A percentile compares a stretch with the other conserved stretches of the same genome.
Evolutionary conservation across 2,888 invertebrate species (phyloP).

Genomic region (Elaeidobius kamerunicus): DNA sequence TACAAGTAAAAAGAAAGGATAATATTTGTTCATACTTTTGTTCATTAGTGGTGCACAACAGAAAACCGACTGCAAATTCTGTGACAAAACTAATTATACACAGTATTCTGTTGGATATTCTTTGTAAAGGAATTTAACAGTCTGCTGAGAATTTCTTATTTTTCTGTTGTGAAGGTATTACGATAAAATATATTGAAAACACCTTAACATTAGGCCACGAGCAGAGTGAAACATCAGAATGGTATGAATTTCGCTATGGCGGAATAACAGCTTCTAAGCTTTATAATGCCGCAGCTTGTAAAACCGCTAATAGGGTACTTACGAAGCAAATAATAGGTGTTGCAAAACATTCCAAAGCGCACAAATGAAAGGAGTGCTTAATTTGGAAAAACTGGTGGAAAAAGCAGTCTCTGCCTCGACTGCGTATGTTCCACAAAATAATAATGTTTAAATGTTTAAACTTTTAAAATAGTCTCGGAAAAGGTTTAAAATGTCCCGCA

Average conservation of each 20-base stretch:
- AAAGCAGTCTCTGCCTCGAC: too few relatives aligned
- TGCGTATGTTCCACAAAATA: too few relatives aligned
- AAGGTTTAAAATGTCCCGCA: too few relatives aligned
- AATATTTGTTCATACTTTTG: not conserved
- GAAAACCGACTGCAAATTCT: not conserved
- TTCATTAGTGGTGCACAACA: not conserved
- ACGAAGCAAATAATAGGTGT: not conserved
- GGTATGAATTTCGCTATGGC: not conserved
- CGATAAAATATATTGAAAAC: not conserved
- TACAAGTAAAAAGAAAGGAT: too few relatives aligned
- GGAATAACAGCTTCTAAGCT: not conserved
- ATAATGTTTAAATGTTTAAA: too few relatives aligned
- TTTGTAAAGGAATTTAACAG: not conserved
- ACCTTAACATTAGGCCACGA: not conserved
- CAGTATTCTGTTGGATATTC: not conserved
- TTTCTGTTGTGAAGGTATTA: not conserved
- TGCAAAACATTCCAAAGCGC: not conserved
- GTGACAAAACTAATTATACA: not conserved
- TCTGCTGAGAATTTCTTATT: not conserved
- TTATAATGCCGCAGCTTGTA: not conserved
- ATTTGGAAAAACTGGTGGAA: not conserved
- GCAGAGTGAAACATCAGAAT: not conserved
- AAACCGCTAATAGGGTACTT: not conserved
- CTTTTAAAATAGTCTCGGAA: too few relatives aligned
- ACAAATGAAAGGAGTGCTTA: not conserved